phyloP scores from a whole-genome alignment of 2,113 vertebrate species.

The Hucho hucho region DNA sequence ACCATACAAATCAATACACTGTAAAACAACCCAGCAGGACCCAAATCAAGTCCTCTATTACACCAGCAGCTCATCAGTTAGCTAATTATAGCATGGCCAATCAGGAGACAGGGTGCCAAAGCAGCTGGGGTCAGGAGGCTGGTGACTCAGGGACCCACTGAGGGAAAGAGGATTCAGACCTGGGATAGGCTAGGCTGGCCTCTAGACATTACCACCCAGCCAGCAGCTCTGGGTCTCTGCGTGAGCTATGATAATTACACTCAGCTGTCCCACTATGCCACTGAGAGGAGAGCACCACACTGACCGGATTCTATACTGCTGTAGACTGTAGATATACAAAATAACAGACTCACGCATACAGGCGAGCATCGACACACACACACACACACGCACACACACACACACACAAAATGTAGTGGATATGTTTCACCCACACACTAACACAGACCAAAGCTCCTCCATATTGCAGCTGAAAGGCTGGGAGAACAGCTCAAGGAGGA shows the following conservation, averaged over 20 bases:
- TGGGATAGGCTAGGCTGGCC: too few species aligned
- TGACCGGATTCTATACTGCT: too few species aligned
- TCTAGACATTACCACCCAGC: too few species aligned
- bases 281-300: too few species aligned
- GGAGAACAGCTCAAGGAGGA: conserved; percentile 39
- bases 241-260: too few species aligned
- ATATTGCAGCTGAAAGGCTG: background rate
- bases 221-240: too few species aligned
- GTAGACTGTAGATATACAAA: too few species aligned
- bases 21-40: background rate
- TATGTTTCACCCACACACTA: too few species aligned
- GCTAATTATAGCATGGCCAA: conserved; percentile 54
- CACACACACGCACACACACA: conserved; percentile 1
- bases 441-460: too few species aligned
- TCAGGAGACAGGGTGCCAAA: conserved; percentile 38
- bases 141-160: too few species aligned
- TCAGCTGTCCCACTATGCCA: too few species aligned
- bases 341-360: background rate
- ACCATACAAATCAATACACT: background rate
- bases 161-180: too few species aligned
- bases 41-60: conserved; percentile 38
- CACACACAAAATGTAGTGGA: background rate
- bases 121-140: background rate
- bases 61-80: conserved; percentile 48
- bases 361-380: conserved; percentile 6